These are phyloP conservation scores for Punctoribates punctum DNA, from an alignment of 2,888 invertebrate genomes.

Conservation along the genomic window DNA sequence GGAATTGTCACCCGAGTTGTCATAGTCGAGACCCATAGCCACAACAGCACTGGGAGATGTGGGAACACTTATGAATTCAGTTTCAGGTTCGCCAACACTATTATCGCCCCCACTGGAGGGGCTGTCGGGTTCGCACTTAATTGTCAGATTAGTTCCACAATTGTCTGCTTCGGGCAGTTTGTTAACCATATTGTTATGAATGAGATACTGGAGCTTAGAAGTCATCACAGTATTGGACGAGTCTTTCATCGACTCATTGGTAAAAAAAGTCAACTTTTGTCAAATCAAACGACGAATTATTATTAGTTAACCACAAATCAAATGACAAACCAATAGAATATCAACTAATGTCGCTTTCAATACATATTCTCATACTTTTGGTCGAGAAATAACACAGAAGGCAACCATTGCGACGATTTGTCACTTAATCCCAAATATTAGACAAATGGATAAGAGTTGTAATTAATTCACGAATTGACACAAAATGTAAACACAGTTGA, in stretches of 20 bases:
- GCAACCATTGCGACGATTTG: constrained; percentile 10
- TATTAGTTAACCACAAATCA: constrained; percentile 14
- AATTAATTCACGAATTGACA: constrained; percentile 19
- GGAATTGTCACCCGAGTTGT: constrained; percentile 44
- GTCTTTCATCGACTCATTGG: neutral
- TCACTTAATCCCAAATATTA: neutral
- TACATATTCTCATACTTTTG: neutral
- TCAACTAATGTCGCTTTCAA: neutral
- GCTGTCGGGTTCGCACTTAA: constrained; percentile 44
- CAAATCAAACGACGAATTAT: neutral
- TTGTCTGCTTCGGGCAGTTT: constrained; percentile 21
- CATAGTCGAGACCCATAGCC: constrained; percentile 44
- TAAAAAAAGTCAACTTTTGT: neutral
- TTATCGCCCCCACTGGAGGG: constrained; percentile 44
- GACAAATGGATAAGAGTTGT: neutral
- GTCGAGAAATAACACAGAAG: constrained; percentile 34
- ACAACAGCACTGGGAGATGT: constrained; percentile 44
- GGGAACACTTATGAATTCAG: constrained; percentile 44
- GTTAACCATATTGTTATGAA: constrained; percentile 39
- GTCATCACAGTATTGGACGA: constrained; percentile 34
- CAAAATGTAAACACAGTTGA: constrained; percentile 24
- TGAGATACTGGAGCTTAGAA: constrained; percentile 35
- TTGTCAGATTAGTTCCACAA: constrained; percentile 7
- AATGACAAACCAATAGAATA: neutral
- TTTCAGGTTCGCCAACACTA: constrained; percentile 42